Conservation (phyloP, 2,888 invertebrate species). For the Drosophila tanythrix region DNA sequence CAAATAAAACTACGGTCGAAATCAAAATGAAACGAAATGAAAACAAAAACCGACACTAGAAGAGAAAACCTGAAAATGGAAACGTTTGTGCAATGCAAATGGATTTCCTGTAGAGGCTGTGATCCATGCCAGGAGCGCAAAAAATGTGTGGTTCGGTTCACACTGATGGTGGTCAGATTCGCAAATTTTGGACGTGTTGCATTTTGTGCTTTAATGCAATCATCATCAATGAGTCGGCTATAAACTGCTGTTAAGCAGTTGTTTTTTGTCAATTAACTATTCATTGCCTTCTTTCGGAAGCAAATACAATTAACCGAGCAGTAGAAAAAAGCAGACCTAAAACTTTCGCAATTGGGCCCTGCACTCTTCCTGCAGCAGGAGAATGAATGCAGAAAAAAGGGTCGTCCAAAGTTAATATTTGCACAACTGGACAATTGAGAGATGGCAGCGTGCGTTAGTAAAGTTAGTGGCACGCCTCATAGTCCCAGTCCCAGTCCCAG, state of each 20-base stretch:
- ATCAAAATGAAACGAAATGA: slow-evolving; percentile 60
- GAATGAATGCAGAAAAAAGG: slow-evolving; percentile 53
- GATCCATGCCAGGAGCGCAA: slow-evolving; percentile 5
- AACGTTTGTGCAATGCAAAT: slow-evolving; percentile 49
- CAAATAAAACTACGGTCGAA: slow-evolving; percentile 66
- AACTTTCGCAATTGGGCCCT: slow-evolving; percentile 53
- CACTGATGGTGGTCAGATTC: slow-evolving; percentile 15
- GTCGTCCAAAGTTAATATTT: slow-evolving; percentile 75
- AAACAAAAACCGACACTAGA: slow-evolving; percentile 20
- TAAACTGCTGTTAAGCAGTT: slow-evolving; percentile 31
- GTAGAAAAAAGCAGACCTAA: not conserved
- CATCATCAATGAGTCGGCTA: slow-evolving; percentile 43
- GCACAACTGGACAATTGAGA: slow-evolving; percentile 75
- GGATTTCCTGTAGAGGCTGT: slow-evolving; percentile 13
- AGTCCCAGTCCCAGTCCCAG: slow-evolving; percentile 37
- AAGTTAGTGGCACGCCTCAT: slow-evolving; percentile 22
- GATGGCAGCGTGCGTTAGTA: slow-evolving; percentile 34
- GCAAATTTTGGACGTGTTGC: slow-evolving; percentile 7
- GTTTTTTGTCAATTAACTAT: slow-evolving; percentile 61
- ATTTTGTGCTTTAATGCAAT: slow-evolving; percentile 53
- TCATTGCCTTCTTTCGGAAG: slow-evolving; percentile 48
- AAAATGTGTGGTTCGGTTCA: slow-evolving; percentile 24
- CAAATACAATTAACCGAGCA: slow-evolving; percentile 66
- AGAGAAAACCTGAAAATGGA: slow-evolving; percentile 28
- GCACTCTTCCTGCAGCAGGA: slow-evolving; percentile 23